A percentile compares a stretch with the other conserved stretches of the same genome.
Evolutionary conservation across 2,113 vertebrate genomes (phyloP).

Genomic region (Cercopithecus mona): DNA sequence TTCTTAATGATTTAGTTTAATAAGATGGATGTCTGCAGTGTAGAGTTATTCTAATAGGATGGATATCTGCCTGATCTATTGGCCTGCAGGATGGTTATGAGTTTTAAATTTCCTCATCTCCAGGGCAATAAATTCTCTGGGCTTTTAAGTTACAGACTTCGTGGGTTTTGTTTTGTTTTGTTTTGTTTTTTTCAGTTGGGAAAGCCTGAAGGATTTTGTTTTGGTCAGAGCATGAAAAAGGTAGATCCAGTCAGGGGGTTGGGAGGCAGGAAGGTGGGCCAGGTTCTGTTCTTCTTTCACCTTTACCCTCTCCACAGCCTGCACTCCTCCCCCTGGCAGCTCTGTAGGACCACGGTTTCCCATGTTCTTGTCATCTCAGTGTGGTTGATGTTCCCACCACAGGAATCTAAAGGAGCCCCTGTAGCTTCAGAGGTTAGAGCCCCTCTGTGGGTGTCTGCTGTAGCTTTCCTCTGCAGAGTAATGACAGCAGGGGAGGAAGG

Average conservation of each 20-base stretch:
- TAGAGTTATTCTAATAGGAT: conserved; percentile 38
- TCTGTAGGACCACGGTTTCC: background rate
- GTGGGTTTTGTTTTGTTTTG: no score
- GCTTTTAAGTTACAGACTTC: conserved; percentile 56
- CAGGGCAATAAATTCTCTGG: conserved; percentile 31
- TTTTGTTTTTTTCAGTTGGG: background rate
- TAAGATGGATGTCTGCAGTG: conserved; percentile 17
- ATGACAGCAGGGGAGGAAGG: background rate
- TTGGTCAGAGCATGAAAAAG: conserved; percentile 20
- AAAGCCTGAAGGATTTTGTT: background rate
- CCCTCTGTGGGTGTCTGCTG: background rate
- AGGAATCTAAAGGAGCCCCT: background rate
- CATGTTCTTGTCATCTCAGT: background rate
- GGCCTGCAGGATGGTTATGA: conserved; percentile 46
- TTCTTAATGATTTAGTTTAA: conserved; percentile 44
- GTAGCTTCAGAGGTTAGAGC: background rate
- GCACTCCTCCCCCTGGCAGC: background rate
- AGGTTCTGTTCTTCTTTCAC: background rate
- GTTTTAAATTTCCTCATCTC: conserved; percentile 60
- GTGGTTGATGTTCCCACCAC: background rate
- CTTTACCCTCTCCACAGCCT: background rate
- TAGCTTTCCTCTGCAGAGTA: background rate
- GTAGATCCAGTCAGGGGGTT: background rate
- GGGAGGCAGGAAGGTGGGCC: background rate
- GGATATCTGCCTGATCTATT: conserved; percentile 37